Conservation (phyloP, 2,797 vertebrate genomes). For the Sciaenops ocellatus region DNA sequence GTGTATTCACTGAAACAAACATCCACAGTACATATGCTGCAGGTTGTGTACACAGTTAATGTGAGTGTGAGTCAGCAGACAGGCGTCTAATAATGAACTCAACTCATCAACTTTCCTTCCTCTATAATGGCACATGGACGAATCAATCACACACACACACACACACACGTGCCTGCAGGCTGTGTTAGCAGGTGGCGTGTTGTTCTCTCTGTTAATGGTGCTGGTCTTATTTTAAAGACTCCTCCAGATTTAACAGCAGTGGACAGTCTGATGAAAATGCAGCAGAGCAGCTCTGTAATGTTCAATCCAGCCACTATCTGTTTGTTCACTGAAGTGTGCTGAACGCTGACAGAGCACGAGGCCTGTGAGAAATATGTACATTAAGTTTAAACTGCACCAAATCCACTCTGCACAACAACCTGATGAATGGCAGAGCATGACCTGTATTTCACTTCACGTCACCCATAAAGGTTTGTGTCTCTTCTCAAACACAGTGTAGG, state of each 20-base stretch:
- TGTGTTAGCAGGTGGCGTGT: slow-evolving; percentile 37
- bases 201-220: slow-evolving; percentile 22
- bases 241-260: slow-evolving; percentile 5
- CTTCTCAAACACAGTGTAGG: too few species aligned
- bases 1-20: slow-evolving; percentile 27
- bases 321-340: slow-evolving; percentile 21
- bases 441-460: background rate
- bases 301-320: slow-evolving; percentile 3
- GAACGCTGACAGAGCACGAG: slow-evolving; percentile 18
- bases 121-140: slow-evolving; percentile 4
- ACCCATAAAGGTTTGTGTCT: too few species aligned
- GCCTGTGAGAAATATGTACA: background rate
- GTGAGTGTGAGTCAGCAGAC: slow-evolving; percentile 46
- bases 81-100: slow-evolving; percentile 52
- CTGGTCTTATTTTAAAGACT: slow-evolving; percentile 38
- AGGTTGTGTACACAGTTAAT: slow-evolving; percentile 25
- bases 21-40: background rate
- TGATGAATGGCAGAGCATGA: background rate
- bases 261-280: slow-evolving; percentile 16
- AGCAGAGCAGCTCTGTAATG: slow-evolving; percentile 4
- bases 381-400: slow-evolving; percentile 9
- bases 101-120: slow-evolving; percentile 12
- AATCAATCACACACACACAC: slow-evolving; percentile 15
- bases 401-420: background rate
- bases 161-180: slow-evolving; percentile 17